A percentile compares a stretch with the other conserved stretches of the same genome.
Conservation (phyloP, 2,888 invertebrate genomes). For the Nephrotoma flavescens region DNA sequence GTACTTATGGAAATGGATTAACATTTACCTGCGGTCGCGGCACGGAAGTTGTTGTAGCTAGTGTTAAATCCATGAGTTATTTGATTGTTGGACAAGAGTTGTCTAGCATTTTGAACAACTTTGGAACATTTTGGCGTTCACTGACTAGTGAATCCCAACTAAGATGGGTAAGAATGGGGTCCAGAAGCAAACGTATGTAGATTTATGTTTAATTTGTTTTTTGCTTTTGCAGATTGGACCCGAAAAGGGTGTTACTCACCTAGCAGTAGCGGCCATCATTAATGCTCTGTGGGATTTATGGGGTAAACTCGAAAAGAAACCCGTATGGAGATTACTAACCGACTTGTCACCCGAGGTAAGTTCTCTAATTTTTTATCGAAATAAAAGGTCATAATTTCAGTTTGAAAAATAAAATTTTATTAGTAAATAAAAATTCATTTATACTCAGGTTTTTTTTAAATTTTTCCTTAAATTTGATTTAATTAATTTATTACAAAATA, state of each 20-base stretch:
- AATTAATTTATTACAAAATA: background rate
- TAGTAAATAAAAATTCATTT: background rate
- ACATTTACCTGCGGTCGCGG: slow-evolving; percentile 83
- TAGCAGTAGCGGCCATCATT: slow-evolving; percentile 76
- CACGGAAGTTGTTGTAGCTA: slow-evolving; percentile 70
- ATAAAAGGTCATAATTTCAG: background rate
- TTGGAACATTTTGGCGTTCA: slow-evolving; percentile 63
- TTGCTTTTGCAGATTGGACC: slow-evolving; percentile 55
- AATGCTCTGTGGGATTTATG: slow-evolving; percentile 89
- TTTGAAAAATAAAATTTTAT: background rate
- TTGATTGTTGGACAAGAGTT: slow-evolving; percentile 55
- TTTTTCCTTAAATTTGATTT: background rate
- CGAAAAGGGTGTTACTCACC: slow-evolving; percentile 78
- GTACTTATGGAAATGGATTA: slow-evolving; percentile 59
- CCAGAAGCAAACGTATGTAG: background rate
- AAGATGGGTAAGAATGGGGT: slow-evolving; percentile 78
- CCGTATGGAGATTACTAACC: slow-evolving; percentile 70
- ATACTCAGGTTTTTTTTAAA: background rate
- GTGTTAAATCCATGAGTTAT: slow-evolving; percentile 52
- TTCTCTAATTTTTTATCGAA: background rate
- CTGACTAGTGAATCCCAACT: slow-evolving; percentile 79
- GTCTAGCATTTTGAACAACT: slow-evolving; percentile 58
- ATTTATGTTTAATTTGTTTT: background rate
- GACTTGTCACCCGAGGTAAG: slow-evolving; percentile 67
- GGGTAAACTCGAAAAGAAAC: slow-evolving; percentile 70